A percentile compares a stretch with the other conserved stretches of the same genome.
Conservation (phyloP, 2,797 vertebrate genomes). For the Epinephelus coioides region DNA sequence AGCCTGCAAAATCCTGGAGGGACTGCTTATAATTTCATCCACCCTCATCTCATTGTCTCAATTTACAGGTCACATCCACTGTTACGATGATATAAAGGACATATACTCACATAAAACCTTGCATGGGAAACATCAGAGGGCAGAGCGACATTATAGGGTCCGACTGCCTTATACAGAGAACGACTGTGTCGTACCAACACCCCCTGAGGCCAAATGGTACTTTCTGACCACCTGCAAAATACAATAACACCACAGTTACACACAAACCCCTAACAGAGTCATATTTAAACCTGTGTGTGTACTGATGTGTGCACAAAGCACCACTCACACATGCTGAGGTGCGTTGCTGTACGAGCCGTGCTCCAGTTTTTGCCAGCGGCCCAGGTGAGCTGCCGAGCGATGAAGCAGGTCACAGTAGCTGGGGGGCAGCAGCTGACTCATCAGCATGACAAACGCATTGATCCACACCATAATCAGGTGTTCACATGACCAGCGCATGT, state of each 20-base stretch:
- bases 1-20: no score
- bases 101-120: constrained; percentile 96
- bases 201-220: constrained; percentile 98
- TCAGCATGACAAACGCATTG: constrained; percentile 99
- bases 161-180: constrained; percentile 96
- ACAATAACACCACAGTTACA: constrained; percentile 47
- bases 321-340: constrained; percentile 96
- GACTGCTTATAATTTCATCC: not conserved
- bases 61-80: not conserved
- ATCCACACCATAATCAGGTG: constrained; percentile 99
- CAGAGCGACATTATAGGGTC: constrained; percentile 96
- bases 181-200: constrained; percentile 98
- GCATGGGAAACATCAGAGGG: constrained; percentile 98
- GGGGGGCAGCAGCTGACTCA: constrained; percentile 96
- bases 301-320: not conserved
- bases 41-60: not conserved
- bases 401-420: constrained; percentile 98
- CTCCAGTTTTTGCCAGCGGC: constrained; percentile 98
- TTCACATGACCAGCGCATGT: constrained; percentile 99
- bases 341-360: constrained; percentile 97
- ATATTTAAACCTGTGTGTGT: not conserved
- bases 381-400: constrained; percentile 95
- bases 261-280: not conserved
- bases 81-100: not conserved
- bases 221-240: constrained; percentile 95